phyloP scores from a whole-genome alignment of 2,888 invertebrate species.

The Kuschelorhynchus macadamiae region DNA sequence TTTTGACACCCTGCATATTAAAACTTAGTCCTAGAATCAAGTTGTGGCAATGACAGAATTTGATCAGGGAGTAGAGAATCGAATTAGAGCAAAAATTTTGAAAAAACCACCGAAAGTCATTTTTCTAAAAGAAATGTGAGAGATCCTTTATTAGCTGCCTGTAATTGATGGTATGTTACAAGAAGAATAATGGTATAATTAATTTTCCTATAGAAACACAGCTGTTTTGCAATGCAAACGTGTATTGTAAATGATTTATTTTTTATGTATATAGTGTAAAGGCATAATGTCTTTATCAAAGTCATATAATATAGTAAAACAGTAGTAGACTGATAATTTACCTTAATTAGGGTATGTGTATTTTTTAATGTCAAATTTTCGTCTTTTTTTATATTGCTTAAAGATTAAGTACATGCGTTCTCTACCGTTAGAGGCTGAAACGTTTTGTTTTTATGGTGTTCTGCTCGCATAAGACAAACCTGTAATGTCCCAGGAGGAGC shows the following conservation, averaged over 20 bases:
- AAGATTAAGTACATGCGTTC: constrained; percentile 35
- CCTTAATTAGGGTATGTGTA: constrained; percentile 66
- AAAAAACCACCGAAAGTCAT: no score
- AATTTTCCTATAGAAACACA: constrained; percentile 50
- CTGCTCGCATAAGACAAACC: no score
- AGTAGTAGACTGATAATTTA: constrained; percentile 68
- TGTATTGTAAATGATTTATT: constrained; percentile 64
- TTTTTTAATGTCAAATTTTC: constrained; percentile 68
- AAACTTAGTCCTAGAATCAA: no score
- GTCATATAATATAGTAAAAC: constrained; percentile 64
- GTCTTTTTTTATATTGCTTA: constrained; percentile 54
- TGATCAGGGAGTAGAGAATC: no score
- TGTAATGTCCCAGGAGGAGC: no score
- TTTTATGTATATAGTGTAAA: constrained; percentile 71
- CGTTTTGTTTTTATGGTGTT: no score
- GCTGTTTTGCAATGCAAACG: constrained; percentile 62
- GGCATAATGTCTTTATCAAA: constrained; percentile 65
- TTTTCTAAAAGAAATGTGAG: no score
- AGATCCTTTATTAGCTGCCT: not conserved
- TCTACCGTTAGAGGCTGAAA: constrained; percentile 8
- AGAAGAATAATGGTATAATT: constrained; percentile 7
- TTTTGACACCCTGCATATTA: no score
- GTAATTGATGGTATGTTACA: constrained; percentile 14
- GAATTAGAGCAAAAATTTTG: no score
- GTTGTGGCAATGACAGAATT: no score